Conservation (phyloP, 2,888 invertebrate genomes). For the Amphipyra tragopoginis region DNA sequence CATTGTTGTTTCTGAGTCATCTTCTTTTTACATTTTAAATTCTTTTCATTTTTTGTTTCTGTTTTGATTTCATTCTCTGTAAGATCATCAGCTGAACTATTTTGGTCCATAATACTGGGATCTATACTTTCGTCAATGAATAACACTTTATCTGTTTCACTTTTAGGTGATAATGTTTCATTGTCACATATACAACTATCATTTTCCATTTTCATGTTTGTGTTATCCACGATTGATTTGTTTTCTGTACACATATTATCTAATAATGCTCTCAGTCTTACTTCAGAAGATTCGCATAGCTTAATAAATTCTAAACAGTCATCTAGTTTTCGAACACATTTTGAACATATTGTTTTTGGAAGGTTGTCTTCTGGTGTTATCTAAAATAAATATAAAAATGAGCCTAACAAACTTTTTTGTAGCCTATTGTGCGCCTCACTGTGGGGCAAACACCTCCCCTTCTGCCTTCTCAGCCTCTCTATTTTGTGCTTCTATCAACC, state of each 20-base stretch:
- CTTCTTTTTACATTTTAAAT: slow-evolving; percentile 43
- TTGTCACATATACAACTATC: slow-evolving; percentile 36
- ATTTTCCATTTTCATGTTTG: slow-evolving; percentile 17
- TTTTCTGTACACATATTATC: slow-evolving; percentile 46
- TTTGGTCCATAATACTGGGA: slow-evolving; percentile 31
- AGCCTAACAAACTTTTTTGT: not conserved
- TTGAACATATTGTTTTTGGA: slow-evolving; percentile 75
- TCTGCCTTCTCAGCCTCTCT: no score
- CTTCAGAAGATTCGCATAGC: slow-evolving; percentile 75
- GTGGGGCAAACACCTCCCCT: no score
- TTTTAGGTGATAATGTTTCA: slow-evolving; percentile 55
- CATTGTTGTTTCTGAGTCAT: slow-evolving; percentile 79
- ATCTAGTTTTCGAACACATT: slow-evolving; percentile 73
- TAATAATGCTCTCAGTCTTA: slow-evolving; percentile 65
- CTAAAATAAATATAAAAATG: slow-evolving; percentile 62
- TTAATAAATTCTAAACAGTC: slow-evolving; percentile 75
- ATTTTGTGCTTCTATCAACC: no score
- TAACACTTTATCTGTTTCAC: slow-evolving; percentile 57
- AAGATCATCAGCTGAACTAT: slow-evolving; percentile 32
- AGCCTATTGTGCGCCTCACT: no score
- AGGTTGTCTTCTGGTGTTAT: slow-evolving; percentile 78
- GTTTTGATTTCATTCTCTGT: slow-evolving; percentile 27
- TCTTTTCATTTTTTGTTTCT: slow-evolving; percentile 19
- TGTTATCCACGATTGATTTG: slow-evolving; percentile 27
- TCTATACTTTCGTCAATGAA: slow-evolving; percentile 58